Base-by-base conservation (phyloP, 2,888 invertebrate species). In the Aproaerema taeniolella region DNA sequence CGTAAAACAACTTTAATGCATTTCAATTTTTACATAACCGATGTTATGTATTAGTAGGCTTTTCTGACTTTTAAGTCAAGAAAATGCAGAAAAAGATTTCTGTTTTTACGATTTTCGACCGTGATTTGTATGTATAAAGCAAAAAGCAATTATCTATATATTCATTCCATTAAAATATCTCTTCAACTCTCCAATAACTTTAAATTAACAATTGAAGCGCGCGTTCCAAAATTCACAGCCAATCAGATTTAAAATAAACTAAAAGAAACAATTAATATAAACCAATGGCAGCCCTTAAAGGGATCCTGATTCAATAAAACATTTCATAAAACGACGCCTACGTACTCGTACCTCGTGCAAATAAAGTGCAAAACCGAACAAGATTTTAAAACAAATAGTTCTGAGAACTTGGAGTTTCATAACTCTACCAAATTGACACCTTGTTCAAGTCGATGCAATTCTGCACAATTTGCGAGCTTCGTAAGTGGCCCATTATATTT, bases 401-500 rank as follows among this genome's bases (percentile, higher is more conserved):
- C 85, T 64, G 35, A 73, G 85, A 83, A 85, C 59, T 62, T 61
- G 61, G 68, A 68, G 78, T 85, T 83, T 83, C 85, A 85, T 85
- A 83, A 85, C 83, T 85, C 67, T 68, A 59, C 79, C 75, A 86
- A 86, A 86, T 86, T 86, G 85, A 85, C 85, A 86, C 85, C 85
- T 85, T 82, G 85, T 78, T 73, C 69, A 70, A 71, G 59, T 64
- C 78, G 68, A 71, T 69, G 81, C 82, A 77, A 79, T 80, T 74
- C 81, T 64, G 69, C 66, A 77, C 82, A 78, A 85, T 83, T 83
- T 83, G 82, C 82, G 65, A 68, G 60, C 70, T 64, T 66, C 66
- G 75, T 83, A 85, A 85, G 85, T 85, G 85, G 83, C 69, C 82
- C 72, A 83, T 85, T 85, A 85, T 76, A 72, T 63, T 61, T 61